A percentile compares a stretch with the other conserved stretches of the same genome.
These are phyloP conservation scores for Leucoraja ocellata DNA, from an alignment of 2,797 vertebrate genomes.

Conservation along the genomic window DNA sequence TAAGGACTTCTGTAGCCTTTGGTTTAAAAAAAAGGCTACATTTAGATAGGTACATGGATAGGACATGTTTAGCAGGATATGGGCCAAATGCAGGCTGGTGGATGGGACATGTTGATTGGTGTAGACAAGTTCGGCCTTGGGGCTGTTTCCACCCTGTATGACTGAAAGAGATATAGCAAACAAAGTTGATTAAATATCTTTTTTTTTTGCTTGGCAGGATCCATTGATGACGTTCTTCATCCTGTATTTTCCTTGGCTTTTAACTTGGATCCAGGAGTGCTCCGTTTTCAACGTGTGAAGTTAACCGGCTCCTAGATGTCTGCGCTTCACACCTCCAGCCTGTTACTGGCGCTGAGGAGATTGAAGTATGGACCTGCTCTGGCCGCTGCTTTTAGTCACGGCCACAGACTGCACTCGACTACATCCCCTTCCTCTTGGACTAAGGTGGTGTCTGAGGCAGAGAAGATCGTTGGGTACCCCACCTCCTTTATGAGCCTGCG, in stretches of 20 bases:
- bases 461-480: slow-evolving; percentile 92
- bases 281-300: background rate
- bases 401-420: slow-evolving; percentile 61
- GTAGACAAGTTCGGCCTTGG: too few species aligned
- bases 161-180: background rate
- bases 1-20: too few species aligned
- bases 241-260: too few species aligned
- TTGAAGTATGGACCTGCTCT: background rate
- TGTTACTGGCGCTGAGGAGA: background rate
- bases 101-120: too few species aligned
- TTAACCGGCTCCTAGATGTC: background rate
- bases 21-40: too few species aligned
- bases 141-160: too few species aligned
- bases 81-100: too few species aligned
- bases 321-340: background rate
- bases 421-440: slow-evolving; percentile 70
- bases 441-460: slow-evolving; percentile 88
- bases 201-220: slow-evolving; percentile 8
- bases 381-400: slow-evolving; percentile 43
- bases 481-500: slow-evolving; percentile 92
- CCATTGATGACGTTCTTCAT: background rate
- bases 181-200: background rate
- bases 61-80: too few species aligned
- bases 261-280: background rate
- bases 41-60: too few species aligned